phyloP scores from a whole-genome alignment of 2,113 vertebrate species.

The Catharus minimus region DNA sequence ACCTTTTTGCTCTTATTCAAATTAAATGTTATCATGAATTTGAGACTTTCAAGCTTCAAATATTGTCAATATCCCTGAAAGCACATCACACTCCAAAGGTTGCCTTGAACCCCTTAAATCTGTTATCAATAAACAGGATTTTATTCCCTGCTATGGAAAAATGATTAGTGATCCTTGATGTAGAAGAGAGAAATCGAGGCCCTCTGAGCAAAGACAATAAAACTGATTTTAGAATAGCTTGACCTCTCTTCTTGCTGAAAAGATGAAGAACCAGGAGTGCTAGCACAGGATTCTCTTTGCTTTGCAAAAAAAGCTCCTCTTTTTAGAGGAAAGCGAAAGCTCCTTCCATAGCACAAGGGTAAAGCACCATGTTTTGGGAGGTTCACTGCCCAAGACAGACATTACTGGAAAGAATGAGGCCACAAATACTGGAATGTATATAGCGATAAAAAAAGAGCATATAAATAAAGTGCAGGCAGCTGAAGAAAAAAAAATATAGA shows the following conservation, averaged over 20 bases:
- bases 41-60: neutral
- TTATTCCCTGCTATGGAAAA: neutral
- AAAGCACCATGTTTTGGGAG: neutral
- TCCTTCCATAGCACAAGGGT: neutral
- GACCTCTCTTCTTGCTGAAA: neutral
- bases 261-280: neutral
- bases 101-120: neutral
- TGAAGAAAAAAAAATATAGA: neutral
- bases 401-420: neutral
- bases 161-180: neutral
- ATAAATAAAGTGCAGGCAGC: neutral
- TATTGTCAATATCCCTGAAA: neutral
- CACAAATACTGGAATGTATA: accelerated
- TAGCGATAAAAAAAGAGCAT: neutral
- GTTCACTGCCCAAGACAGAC: neutral
- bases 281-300: neutral
- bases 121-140: neutral
- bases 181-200: neutral
- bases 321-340: neutral
- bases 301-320: neutral
- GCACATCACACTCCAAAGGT: neutral
- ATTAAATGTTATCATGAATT: neutral
- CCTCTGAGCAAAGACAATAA: neutral
- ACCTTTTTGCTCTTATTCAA: neutral
- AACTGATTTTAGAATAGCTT: neutral